These are phyloP conservation scores for Nibea albiflora DNA, from an alignment of 2,113 vertebrate genomes.

Conservation along the genomic window DNA sequence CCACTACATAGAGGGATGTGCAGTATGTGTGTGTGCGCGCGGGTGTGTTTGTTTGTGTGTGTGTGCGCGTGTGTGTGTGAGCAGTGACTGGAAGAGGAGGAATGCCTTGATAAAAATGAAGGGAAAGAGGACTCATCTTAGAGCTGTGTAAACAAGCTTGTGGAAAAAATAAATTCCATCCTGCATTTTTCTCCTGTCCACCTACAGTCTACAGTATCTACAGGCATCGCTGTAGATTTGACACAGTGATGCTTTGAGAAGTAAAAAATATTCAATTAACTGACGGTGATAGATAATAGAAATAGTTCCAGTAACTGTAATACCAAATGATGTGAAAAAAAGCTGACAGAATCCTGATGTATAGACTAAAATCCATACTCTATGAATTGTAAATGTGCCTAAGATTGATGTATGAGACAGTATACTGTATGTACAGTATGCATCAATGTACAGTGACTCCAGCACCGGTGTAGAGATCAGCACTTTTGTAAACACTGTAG, in stretches of 20 bases:
- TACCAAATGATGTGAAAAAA: constrained; percentile 1
- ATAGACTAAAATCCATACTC: not conserved
- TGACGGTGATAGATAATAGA: not conserved
- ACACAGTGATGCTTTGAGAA: constrained; percentile 23
- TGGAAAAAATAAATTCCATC: constrained; percentile 47
- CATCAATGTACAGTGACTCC: constrained; percentile 26
- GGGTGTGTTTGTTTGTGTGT: constrained; percentile 19
- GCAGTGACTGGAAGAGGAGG: constrained; percentile 63
- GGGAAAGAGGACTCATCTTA: constrained; percentile 58
- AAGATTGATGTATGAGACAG: constrained; percentile 28
- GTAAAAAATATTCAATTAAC: constrained; percentile 12
- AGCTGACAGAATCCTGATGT: not conserved
- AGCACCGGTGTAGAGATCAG: constrained; percentile 59
- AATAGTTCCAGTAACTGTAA: constrained; percentile 13
- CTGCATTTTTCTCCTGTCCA: constrained; percentile 55
- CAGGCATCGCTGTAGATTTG: constrained; percentile 13
- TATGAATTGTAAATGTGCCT: constrained; percentile 26
- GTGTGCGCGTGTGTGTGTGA: constrained; percentile 28
- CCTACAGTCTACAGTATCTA: constrained; percentile 47
- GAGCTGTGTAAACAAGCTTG: constrained; percentile 67
- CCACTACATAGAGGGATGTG: constrained; percentile 67
- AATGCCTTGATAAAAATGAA: constrained; percentile 71
- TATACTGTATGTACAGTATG: constrained; percentile 30
- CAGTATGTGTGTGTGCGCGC: constrained; percentile 32
- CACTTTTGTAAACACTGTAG: constrained; percentile 72